Evolutionary conservation across 2,888 invertebrate genomes (phyloP), one percentile per base, ranked within the genome.

Genomic region (Melieria omissa): DNA sequence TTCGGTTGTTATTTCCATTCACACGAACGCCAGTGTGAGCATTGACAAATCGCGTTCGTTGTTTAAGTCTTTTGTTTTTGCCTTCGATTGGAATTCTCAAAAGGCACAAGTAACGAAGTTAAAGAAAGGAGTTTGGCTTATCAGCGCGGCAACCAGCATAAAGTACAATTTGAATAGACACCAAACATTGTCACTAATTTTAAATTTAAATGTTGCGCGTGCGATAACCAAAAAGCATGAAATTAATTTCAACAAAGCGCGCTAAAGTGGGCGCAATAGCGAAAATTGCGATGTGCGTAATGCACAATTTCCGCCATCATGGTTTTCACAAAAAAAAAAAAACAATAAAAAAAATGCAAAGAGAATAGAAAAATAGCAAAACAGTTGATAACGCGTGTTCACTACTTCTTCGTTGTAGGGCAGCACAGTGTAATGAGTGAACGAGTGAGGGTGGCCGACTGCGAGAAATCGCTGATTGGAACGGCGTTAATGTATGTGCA

Each of bases 291-390:
- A 72, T 69, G 54, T 29, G 44, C 54, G 42, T 29, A 65, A 65
- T 71, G 78, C 78, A 77, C 78, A 79, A 84, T 80, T 84, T 83
- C 83, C 83, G 84, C 84, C 82, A 79, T 83, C 80, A 84, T 80
- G 70, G 72, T 65, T n/a, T 9, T 5, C 42, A 10, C 4, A 41
- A 60, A 42, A 42, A 60, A 5, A 41, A 60, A 6, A 41, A 60
- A 60, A 60, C 12, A 6, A 60, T 42, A 10, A 3, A 1, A 60
- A 3, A 16, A 60, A 44, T 42, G 16, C 16, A 3, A 57, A 57
- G 16, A 10, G 29, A 41, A 7, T 14, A 16, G 8, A n/a, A 57
- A n/a, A 16, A 29, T 29, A 29, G 29, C 29, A 29, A 29, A 29
- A 29, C 29, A 3, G 29, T 29, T 29, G 29, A 29, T 29, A 29